Conservation (phyloP, 2,888 invertebrate genomes). For the Drosophila maculinotata region DNA sequence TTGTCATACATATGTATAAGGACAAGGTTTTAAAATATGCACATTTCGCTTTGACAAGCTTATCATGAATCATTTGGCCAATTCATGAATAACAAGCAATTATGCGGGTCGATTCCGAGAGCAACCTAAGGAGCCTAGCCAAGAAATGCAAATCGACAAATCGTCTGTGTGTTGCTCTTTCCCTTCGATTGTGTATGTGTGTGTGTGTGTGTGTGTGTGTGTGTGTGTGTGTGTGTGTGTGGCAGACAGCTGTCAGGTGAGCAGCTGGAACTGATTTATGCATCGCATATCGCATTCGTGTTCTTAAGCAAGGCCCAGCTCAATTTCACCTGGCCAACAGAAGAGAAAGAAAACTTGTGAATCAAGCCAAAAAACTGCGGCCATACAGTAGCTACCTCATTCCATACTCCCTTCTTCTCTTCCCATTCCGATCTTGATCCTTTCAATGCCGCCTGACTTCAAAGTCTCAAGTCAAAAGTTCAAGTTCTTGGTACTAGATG, state of each 20-base stretch:
- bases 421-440: background rate
- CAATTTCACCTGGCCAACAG: constrained; percentile 29
- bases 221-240: constrained; percentile 18
- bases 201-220: constrained; percentile 14
- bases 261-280: constrained; percentile 71
- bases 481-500: constrained; percentile 23
- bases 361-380: background rate
- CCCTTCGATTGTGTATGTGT: background rate
- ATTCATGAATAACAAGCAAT: constrained; percentile 75
- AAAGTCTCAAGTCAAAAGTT: constrained; percentile 31
- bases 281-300: constrained; percentile 50
- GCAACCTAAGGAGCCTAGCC: constrained; percentile 14
- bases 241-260: constrained; percentile 63
- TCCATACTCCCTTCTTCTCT: background rate
- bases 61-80: constrained; percentile 63
- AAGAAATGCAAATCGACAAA: constrained; percentile 52
- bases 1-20: constrained; percentile 6
- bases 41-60: constrained; percentile 43
- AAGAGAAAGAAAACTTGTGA: constrained; percentile 12
- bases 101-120: constrained; percentile 62
- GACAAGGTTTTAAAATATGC: constrained; percentile 32
- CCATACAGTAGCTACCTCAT: no score
- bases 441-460: no score
- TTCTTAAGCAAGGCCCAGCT: constrained; percentile 12
- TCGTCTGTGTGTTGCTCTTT: constrained; percentile 9